Conservation (phyloP, 2,113 vertebrate genomes). For the Tyto alba region DNA sequence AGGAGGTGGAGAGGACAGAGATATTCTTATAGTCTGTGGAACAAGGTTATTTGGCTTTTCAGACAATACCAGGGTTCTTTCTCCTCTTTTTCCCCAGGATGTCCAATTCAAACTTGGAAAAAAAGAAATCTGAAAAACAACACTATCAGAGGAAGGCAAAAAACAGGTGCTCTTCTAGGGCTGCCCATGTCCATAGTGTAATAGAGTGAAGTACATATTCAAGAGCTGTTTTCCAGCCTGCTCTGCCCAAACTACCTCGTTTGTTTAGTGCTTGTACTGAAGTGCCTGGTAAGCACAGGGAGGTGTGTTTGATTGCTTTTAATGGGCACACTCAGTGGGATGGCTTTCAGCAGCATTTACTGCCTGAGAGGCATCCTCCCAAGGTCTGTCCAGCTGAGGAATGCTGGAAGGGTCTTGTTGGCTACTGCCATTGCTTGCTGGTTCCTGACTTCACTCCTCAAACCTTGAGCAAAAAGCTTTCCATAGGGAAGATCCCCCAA, state of each 20-base stretch:
- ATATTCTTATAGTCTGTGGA: background rate
- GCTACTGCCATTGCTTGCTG: background rate
- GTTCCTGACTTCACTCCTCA: background rate
- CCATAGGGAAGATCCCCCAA: rapidly evolving
- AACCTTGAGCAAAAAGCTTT: background rate
- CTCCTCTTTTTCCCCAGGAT: background rate
- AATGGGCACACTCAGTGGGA: background rate
- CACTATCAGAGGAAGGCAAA: background rate
- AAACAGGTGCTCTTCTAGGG: background rate
- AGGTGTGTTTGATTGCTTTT: background rate
- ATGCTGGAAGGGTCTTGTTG: background rate
- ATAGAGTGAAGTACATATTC: rapidly evolving
- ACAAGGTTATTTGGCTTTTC: background rate
- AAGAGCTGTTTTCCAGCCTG: background rate
- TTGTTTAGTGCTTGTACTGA: background rate
- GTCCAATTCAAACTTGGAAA: background rate
- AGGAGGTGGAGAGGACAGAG: background rate
- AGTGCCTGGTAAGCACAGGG: background rate
- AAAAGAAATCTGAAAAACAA: background rate
- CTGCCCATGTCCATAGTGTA: background rate
- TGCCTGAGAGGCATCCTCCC: background rate
- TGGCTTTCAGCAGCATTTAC: background rate
- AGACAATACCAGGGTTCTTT: background rate
- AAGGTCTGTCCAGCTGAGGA: background rate
- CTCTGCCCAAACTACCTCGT: background rate